A percentile compares a stretch with the other conserved stretches of the same genome.
Evolutionary conservation across 2,797 vertebrate genomes (phyloP).

Genomic region (Galagoides demidoff): DNA sequence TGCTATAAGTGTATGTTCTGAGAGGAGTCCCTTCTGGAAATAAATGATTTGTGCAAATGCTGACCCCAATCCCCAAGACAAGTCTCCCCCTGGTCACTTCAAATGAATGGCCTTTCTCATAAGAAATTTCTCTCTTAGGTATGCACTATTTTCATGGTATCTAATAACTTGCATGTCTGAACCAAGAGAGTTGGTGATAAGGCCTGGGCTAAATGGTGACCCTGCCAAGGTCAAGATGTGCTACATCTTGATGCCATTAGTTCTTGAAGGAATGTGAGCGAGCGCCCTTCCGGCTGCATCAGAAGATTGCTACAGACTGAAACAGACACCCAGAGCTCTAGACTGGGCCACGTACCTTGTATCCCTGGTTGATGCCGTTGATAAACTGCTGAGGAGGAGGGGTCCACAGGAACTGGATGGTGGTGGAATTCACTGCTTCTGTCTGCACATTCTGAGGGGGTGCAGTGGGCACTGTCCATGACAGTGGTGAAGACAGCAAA

Average conservation of each 20-base stretch:
- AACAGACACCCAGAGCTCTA: neutral
- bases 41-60: neutral
- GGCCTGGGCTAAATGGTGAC: neutral
- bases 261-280: neutral
- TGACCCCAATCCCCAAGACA: neutral
- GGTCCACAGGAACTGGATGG: constrained; percentile 95
- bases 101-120: neutral
- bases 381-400: constrained; percentile 98
- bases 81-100: neutral
- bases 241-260: neutral
- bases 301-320: accelerated
- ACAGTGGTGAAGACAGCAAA: neutral
- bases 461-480: constrained; percentile 94
- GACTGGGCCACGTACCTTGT: constrained; percentile 90
- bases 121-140: neutral
- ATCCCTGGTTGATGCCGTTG: constrained; percentile 98
- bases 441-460: constrained; percentile 95
- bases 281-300: accelerated
- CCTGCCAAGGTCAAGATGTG: accelerated
- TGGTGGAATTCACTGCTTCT: constrained; percentile 94
- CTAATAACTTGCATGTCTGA: neutral
- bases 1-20: neutral
- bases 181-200: too few species aligned
- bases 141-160: neutral
- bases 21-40: neutral